Conservation (phyloP, 2,888 invertebrate species). For the Andrena marginata region DNA sequence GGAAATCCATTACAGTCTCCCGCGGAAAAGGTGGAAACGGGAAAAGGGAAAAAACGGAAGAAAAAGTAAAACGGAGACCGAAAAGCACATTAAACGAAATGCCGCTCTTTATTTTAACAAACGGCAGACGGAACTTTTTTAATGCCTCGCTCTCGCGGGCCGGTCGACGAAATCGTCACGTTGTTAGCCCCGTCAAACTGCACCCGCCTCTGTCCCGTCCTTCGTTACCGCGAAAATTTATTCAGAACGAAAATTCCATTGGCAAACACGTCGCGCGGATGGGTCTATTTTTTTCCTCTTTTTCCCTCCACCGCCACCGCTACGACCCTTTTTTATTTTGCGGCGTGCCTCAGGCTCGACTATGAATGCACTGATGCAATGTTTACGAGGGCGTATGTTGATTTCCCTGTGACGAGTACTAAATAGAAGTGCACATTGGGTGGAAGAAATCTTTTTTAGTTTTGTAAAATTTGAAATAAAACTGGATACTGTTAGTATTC, state of each 20-base stretch:
- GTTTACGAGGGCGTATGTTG: constrained; percentile 21
- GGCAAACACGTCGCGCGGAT: constrained; percentile 29
- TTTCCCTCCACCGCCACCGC: neutral
- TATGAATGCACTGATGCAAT: constrained; percentile 23
- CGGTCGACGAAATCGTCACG: constrained; percentile 25
- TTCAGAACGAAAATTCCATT: constrained; percentile 52
- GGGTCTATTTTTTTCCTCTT: neutral
- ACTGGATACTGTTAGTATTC: neutral
- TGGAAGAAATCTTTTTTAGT: neutral
- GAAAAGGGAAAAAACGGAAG: too few species aligned
- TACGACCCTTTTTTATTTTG: neutral
- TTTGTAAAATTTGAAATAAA: neutral
- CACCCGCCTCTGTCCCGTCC: constrained; percentile 11
- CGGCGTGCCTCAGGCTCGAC: constrained; percentile 16
- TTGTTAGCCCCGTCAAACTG: constrained; percentile 46
- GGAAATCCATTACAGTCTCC: constrained; percentile 34
- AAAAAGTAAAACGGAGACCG: neutral
- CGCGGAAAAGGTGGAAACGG: neutral
- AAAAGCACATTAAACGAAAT: constrained; percentile 28
- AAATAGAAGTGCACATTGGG: neutral
- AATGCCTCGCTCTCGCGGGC: constrained; percentile 9
- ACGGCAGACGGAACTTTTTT: constrained; percentile 21
- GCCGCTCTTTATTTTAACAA: constrained; percentile 39
- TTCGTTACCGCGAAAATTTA: constrained; percentile 49
- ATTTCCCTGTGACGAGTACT: neutral